These are phyloP conservation scores for Monomorium pharaonis DNA, from an alignment of 1,140 invertebrate species.

Conservation along the genomic window DNA sequence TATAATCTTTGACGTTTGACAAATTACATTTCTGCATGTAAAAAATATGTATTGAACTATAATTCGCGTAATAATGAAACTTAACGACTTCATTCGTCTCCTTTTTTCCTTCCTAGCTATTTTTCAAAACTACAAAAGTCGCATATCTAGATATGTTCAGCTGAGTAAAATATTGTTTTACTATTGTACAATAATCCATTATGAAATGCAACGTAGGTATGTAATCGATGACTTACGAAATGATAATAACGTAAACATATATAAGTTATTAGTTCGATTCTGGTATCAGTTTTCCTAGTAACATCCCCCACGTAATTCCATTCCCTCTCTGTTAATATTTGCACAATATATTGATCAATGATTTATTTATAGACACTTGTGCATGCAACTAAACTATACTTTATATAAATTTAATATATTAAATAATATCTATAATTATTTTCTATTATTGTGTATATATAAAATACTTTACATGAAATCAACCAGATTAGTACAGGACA, in stretches of 20 bases:
- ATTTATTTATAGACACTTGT: constrained; percentile 19
- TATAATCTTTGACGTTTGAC: not conserved
- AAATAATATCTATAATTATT: constrained; percentile 9
- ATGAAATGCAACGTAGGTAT: not conserved
- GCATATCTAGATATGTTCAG: constrained; percentile 2
- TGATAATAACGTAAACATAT: constrained; percentile 28
- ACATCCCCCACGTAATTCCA: constrained; percentile 1
- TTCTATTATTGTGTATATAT: not conserved
- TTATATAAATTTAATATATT: not conserved
- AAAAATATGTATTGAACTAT: not conserved
- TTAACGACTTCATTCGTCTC: not conserved
- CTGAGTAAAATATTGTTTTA: constrained; percentile 25
- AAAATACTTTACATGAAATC: not conserved
- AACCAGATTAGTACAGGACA: not conserved
- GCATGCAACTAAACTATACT: not conserved
- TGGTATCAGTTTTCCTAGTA: constrained; percentile 22
- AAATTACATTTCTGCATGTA: not conserved
- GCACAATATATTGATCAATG: not conserved
- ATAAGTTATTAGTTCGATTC: constrained; percentile 15
- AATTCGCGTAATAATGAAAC: not conserved
- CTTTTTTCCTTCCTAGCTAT: not conserved
- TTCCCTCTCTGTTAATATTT: constrained; percentile 40
- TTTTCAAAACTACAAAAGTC: not conserved
- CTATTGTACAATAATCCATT: not conserved
- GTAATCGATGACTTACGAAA: constrained; percentile 25